Percentiles rank a stretch among this genome's conserved stretches.
Conservation (phyloP, 1,140 invertebrate genomes). For the Saccostrea cuccullata region DNA sequence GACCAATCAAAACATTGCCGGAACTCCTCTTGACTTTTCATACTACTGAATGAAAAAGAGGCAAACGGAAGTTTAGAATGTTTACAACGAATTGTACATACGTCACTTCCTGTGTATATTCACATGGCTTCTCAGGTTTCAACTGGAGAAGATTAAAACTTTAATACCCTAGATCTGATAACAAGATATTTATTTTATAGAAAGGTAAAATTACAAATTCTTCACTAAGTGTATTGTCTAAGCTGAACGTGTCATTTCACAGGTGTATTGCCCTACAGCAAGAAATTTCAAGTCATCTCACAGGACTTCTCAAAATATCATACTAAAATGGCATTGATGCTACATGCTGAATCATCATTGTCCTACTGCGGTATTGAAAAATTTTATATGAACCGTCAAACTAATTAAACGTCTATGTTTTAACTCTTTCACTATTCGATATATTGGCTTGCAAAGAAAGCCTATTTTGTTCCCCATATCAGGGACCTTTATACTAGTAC, state of each 20-base stretch:
- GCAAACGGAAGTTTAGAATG: neutral
- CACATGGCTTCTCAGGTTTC: conserved; percentile 7
- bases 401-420: too few relatives aligned
- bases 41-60: neutral
- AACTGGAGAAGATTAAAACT: conserved; percentile 22
- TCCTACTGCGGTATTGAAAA: too few relatives aligned
- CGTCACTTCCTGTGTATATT: conserved; percentile 19
- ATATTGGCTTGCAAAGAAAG: too few relatives aligned
- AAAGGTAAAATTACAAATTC: neutral
- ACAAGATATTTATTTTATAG: conserved; percentile 33
- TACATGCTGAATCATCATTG: too few relatives aligned
- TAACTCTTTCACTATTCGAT: too few relatives aligned
- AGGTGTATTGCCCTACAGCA: conserved; percentile 17
- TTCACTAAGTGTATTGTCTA: neutral
- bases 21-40: conserved; percentile 16
- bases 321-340: too few relatives aligned
- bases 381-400: too few relatives aligned
- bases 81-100: neutral
- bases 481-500: too few relatives aligned
- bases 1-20: conserved; percentile 30
- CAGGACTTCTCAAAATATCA: too few relatives aligned
- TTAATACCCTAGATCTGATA: conserved; percentile 9
- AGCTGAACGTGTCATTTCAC: neutral
- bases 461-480: too few relatives aligned
- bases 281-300: neutral